Base-by-base conservation (phyloP, 1,140 invertebrate species). In the Tetranychus urticae region DNA sequence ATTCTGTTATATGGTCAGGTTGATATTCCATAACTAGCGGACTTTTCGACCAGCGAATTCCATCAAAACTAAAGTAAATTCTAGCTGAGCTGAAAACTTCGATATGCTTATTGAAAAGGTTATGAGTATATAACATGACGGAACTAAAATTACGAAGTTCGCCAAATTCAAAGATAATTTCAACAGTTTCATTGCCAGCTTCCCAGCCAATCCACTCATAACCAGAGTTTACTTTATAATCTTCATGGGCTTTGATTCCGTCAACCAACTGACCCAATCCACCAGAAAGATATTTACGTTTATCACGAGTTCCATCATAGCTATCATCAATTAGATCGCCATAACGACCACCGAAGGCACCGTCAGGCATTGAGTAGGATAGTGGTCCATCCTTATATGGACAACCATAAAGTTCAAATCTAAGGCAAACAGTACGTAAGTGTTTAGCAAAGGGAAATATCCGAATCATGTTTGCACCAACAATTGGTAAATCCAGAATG, bases 181-280 rank as follows among this genome's bases (percentile, higher is more conserved):
- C 82, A 13, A 70, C 60, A 36, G 55, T 56, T 13, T 59, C 34
- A 31, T 58, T 50, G 13, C 8, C 31, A 12, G 56, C 36, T 33
- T 61, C 56, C 88, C 89, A 93, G 0, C 88, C 88, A 8, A 93
- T 84, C 89, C 89, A 93, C 47, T 82, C 82, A 55, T 81, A 82
- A 42, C 84, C 85, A 77, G 76, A 78, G 71, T 84, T 82, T n/a
- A 78, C 72, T 65, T 81, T 78, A 70, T 85, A 87, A 70, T 87
- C 82, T 63, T 84, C 81, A n/a, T 80, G 78, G 52, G 87, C 86
- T 64, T 76, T 77, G 65, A 80, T 78, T 10, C 89, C 88, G 71
- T 93, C 88, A 23, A 82, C 83, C 60, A 94, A 76, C 69, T 88
- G 84, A n/a, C 90, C 90, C 2, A 93, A 73, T 31, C 89, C 89